Evolutionary conservation across 64 coral and sea anemone genomes (phyloP), one percentile per base, ranked within the genome.

Genomic region (Porites lutea): DNA sequence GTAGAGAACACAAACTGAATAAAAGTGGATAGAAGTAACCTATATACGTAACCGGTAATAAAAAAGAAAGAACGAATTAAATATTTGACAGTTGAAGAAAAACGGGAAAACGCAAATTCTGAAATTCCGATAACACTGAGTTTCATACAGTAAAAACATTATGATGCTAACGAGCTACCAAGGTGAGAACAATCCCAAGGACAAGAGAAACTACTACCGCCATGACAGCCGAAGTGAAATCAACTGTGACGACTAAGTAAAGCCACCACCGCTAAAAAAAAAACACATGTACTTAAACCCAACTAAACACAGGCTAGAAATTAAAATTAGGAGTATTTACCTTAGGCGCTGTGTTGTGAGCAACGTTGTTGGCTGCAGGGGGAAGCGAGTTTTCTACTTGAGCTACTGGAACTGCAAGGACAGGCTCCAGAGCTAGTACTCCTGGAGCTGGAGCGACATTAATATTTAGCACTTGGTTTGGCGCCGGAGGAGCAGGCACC

Each of bases 331-430:
- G 37, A 74, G 23, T 74, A 74, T 21, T 75, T 75, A 75, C 47
- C 72, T 75, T 45, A 75, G 72, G 72, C 72, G 46, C 2, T 75
- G 72, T 47, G 0, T 23, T 59, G 6, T 58, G 76, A 52, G 47
- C 52, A 79, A 57, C 19, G 76, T 57, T 21, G 50, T 52, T 55
- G 76, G 50, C 76, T 79, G 50, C 76, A 79, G 76, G n/a, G 52
- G 76, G 50, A 79, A 79, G 52, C 76, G 6, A 52, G n/a, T 79
- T 4, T 79, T 72, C 70, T 37, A 72, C 70, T 45, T 45, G 70
- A 78, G 8, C 48, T 78, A 78, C 75, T 57, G 75, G 49, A 78
- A 6, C 75, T 78, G 75, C 75, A 78, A 78, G 75, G 50, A 78
- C 75, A 78, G 52, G 75, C 75, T 78, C 50, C 51, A 52, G 75